These are phyloP conservation scores for Gerris lacustris DNA, from an alignment of 2,888 invertebrate species.

Conservation along the genomic window DNA sequence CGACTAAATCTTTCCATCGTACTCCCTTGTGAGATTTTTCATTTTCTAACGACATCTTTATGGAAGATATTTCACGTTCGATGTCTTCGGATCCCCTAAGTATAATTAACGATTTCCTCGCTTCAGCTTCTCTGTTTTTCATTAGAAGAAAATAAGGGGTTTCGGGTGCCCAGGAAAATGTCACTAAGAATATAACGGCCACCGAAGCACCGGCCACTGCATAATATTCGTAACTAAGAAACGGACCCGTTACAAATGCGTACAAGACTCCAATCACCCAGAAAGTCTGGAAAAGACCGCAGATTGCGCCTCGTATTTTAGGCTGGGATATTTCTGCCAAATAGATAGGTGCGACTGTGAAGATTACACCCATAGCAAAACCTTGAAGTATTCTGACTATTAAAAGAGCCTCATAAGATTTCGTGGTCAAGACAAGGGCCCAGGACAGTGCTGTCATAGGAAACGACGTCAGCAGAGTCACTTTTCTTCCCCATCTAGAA, in stretches of 20 bases:
- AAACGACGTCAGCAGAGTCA: conserved; percentile 22
- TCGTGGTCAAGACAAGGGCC: conserved; percentile 33
- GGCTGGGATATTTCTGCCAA: conserved; percentile 31
- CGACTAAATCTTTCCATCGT: conserved; percentile 19
- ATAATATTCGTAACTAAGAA: conserved; percentile 36
- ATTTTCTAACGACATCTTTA: conserved; percentile 1
- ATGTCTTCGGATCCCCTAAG: conserved; percentile 19
- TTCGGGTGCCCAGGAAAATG: conserved; percentile 48
- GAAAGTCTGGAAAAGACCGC: conserved; percentile 30
- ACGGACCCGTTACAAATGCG: conserved; percentile 27
- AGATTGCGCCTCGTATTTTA: conserved; percentile 28
- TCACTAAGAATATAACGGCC: conserved; percentile 40
- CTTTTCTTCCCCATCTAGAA: conserved; percentile 23
- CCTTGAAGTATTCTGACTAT: conserved; percentile 26
- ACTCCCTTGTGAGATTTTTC: neutral
- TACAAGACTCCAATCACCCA: conserved; percentile 28
- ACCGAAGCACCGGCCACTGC: conserved; percentile 39
- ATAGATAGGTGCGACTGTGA: conserved; percentile 30
- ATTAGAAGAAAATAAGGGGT: conserved; percentile 49
- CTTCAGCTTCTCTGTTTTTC: conserved; percentile 40
- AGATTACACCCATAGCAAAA: conserved; percentile 29
- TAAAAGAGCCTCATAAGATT: conserved; percentile 39
- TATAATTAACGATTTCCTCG: conserved; percentile 33
- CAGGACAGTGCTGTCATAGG: conserved; percentile 23
- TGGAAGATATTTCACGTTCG: conserved; percentile 19